Base-by-base conservation (phyloP, 2,888 invertebrate genomes). In the Ochropleura plecta region DNA sequence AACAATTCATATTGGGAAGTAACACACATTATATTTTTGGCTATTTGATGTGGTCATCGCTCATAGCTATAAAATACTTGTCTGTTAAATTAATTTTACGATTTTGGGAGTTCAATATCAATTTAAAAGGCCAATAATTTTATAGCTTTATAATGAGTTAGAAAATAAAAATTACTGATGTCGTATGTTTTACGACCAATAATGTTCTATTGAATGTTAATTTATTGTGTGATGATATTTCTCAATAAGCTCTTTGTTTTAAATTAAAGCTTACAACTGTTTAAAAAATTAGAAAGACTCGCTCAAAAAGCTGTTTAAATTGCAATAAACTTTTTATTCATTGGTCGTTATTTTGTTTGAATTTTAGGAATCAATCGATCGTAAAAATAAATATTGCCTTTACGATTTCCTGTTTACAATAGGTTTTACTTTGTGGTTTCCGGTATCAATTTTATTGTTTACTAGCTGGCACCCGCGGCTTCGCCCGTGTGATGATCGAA, bases 141-240 rank as follows among this genome's bases (percentile, higher is more conserved):
- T 63, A 82, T 67, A 10, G 68, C 30, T 66, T 69, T 82, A 75
- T 53, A 74, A 79, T 75, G 49, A 75, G 51, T 3, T 18, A 30
- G 20, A 62, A 51, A 65, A 76, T 71, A 18, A 68, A 78, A 55
- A 12, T 12, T 44, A 55, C 8, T 14, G 30, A 30, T 30, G 9
- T 42, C 8, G 42, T 64, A 48, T 65, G 6, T 69, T 69, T 71
- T 40, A 76, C 8, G 70, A 67, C 30, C 16, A 30, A 30, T 20
- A 8, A 20, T 67, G 63, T 69, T 76, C 66, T 48, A 76, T 62
- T 70, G 79, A 84, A 59, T n/a, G 69, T 65, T 55, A 59, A 76
- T 76, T 84, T 67, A 75, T 53, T 65, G 46, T 40, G 42, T 49
- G 49, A 40, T 59, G 51, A 57, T 42, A 49, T 63, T 70, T 64